Conservation (phyloP, 2,113 vertebrate genomes). For the Ptyas mucosa region DNA sequence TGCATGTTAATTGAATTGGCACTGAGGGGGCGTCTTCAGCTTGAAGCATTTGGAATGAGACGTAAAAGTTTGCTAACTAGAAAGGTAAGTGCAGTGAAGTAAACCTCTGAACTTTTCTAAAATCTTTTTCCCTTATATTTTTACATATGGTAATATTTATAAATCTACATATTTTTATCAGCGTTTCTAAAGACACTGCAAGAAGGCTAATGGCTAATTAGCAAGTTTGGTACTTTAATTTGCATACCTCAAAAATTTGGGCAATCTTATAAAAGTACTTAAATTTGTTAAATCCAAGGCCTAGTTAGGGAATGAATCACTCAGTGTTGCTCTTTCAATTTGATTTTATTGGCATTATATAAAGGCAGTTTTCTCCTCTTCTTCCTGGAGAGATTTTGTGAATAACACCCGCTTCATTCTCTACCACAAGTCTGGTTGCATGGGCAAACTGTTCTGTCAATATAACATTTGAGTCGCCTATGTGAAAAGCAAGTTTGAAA, state of each 20-base stretch:
- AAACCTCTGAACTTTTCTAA: neutral
- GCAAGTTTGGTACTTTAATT: neutral
- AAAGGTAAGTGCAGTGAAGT: slow-evolving; percentile 76
- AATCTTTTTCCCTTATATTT: neutral
- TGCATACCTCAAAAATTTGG: neutral
- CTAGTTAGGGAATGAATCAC: neutral
- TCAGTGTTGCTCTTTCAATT: neutral
- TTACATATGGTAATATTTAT: neutral
- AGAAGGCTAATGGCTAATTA: neutral
- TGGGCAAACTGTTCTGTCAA: slow-evolving; percentile 26
- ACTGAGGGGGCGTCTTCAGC: slow-evolving; percentile 85
- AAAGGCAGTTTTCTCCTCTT: neutral
- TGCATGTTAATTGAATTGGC: slow-evolving; percentile 96
- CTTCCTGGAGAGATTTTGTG: neutral
- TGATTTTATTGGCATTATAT: neutral
- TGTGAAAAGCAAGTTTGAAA: slow-evolving; percentile 23
- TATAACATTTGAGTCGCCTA: slow-evolving; percentile 38
- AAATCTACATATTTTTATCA: neutral
- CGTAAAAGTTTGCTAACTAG: slow-evolving; percentile 90
- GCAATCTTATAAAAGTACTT: neutral
- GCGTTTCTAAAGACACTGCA: neutral
- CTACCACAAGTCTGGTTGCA: slow-evolving; percentile 5
- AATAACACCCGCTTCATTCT: slow-evolving; percentile 15
- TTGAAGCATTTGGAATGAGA: slow-evolving; percentile 91
- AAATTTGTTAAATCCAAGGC: neutral